Conservation (phyloP, 1,140 invertebrate genomes). For the Drosophila sp. region DNA sequence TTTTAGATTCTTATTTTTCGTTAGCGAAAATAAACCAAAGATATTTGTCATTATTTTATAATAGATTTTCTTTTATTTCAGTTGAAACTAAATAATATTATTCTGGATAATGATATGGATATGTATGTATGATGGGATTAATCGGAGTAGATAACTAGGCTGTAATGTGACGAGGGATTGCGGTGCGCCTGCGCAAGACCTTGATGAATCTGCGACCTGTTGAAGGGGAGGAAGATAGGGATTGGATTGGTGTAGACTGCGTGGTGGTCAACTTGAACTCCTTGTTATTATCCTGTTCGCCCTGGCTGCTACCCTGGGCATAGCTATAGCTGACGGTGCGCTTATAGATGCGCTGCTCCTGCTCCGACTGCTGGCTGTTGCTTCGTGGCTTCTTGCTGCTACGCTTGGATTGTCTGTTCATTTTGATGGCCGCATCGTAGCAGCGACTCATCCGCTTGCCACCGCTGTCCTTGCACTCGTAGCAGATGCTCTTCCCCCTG, state of each 20-base stretch:
- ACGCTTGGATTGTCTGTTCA: not conserved
- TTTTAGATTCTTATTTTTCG: no score
- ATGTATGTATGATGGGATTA: not conserved
- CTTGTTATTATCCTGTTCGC: not conserved
- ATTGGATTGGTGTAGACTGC: not conserved
- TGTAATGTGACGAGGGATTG: not conserved
- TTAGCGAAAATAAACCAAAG: no score
- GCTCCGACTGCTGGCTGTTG: constrained; percentile 27
- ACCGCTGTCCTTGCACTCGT: constrained; percentile 61
- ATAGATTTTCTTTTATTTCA: not conserved
- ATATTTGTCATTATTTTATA: not conserved
- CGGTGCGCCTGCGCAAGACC: not conserved
- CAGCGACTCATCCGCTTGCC: constrained; percentile 54
- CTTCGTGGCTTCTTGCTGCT: constrained; percentile 16
- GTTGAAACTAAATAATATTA: not conserved
- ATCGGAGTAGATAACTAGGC: not conserved
- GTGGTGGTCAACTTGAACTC: not conserved
- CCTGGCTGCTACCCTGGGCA: constrained; percentile 44
- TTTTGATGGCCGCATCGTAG: constrained; percentile 43
- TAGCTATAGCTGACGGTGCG: constrained; percentile 70
- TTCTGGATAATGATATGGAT: not conserved
- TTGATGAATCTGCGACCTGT: not conserved
- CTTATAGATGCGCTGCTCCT: constrained; percentile 70
- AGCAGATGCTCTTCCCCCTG: constrained; percentile 49
- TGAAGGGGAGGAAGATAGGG: not conserved